Evolutionary conservation across 2,113 vertebrate genomes (phyloP).

Genomic region (Oryzias javanicus): DNA sequence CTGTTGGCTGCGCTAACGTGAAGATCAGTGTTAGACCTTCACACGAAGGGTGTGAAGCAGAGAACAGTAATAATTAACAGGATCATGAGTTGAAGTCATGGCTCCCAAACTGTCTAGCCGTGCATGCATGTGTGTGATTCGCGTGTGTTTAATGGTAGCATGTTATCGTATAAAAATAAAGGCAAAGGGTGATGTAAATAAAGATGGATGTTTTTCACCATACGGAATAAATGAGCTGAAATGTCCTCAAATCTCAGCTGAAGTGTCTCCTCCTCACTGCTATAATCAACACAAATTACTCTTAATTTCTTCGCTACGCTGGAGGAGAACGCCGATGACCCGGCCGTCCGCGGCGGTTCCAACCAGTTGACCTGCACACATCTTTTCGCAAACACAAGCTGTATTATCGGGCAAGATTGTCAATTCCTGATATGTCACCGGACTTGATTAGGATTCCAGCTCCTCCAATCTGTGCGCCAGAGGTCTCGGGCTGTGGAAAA

Average conservation of each 20-base stretch:
- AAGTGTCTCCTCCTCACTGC: conserved; percentile 47
- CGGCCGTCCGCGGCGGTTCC: conserved; percentile 44
- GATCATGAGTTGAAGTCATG: conserved; percentile 78
- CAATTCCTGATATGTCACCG: conserved; percentile 99
- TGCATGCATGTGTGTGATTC: conserved; percentile 15
- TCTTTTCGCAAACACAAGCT: conserved; percentile 48
- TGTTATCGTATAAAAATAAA: neutral
- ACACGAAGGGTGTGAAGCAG: conserved; percentile 71
- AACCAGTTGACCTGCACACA: conserved; percentile 52
- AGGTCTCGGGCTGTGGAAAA: conserved; percentile 99
- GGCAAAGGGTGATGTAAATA: conserved; percentile 10
- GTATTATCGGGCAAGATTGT: conserved; percentile 96
- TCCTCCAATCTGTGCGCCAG: conserved; percentile 95
- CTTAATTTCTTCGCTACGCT: conserved; percentile 53
- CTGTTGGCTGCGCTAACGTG: conserved; percentile 68
- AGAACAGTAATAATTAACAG: conserved; percentile 81
- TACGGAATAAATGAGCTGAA: conserved; percentile 35
- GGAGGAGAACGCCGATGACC: conserved; percentile 60
- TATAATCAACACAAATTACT: conserved; percentile 64
- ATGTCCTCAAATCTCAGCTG: conserved; percentile 43
- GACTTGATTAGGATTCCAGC: conserved; percentile 99
- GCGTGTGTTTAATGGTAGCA: conserved; percentile 12
- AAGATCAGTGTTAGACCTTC: conserved; percentile 72
- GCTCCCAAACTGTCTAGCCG: conserved; percentile 66
- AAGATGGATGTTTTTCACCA: conserved; percentile 2